Evolutionary conservation across 2,113 vertebrate genomes (phyloP).

Genomic region (Oreotragus oreotragus): DNA sequence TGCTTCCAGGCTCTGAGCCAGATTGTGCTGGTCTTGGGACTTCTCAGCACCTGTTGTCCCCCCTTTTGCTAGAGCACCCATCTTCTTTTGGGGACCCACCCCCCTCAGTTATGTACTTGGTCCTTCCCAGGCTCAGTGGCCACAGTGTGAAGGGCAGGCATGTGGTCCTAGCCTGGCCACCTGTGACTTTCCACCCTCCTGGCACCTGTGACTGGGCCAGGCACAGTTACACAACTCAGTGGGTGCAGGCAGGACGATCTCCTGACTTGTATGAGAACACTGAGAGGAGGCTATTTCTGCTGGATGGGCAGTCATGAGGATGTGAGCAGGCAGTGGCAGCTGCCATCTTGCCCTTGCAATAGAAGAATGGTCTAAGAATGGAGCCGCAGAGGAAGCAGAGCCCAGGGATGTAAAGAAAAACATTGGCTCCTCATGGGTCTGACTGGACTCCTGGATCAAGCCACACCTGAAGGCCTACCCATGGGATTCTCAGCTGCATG

Average conservation of each 20-base stretch:
- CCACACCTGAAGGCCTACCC: background rate
- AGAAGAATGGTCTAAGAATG: background rate
- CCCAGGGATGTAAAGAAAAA: background rate
- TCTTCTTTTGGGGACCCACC: background rate
- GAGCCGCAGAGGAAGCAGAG: background rate
- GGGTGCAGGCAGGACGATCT: no score
- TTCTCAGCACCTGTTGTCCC: background rate
- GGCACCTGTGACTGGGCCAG: background rate
- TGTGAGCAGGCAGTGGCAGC: no score
- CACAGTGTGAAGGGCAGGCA: background rate
- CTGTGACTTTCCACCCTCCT: background rate
- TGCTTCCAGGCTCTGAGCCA: fast-evolving
- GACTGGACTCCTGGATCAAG: background rate
- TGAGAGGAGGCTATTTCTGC: no score
- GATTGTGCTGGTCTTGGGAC: background rate
- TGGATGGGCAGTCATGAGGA: no score
- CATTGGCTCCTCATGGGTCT: background rate
- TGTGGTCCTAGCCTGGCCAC: fast-evolving
- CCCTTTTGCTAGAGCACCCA: background rate
- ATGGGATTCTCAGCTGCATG: background rate
- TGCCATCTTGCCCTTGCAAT: background rate
- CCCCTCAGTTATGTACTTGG: background rate
- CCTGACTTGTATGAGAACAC: no score
- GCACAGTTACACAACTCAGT: background rate
- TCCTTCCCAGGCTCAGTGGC: background rate